Conservation (phyloP, 2,797 vertebrate genomes). For the Acanthiza pusilla region DNA sequence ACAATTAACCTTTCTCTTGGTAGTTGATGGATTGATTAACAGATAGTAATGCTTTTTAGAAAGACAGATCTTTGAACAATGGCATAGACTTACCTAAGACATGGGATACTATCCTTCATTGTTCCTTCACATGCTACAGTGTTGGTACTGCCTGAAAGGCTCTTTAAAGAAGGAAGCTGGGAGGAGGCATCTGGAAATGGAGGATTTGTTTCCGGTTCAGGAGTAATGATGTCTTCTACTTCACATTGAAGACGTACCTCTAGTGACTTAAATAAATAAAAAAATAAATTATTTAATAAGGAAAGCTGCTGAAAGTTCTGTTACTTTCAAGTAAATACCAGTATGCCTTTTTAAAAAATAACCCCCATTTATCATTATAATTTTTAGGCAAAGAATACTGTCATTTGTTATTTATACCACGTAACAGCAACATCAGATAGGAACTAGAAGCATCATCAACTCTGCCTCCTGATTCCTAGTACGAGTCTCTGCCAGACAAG, state of each 20-base stretch:
- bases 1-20: background rate
- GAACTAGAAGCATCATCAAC: background rate
- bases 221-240: slow-evolving; percentile 88
- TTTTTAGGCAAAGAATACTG: background rate
- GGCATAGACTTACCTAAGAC: slow-evolving; percentile 83
- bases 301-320: background rate
- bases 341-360: background rate
- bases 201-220: slow-evolving; percentile 87
- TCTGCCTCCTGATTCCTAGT: background rate
- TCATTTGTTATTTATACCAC: background rate
- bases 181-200: slow-evolving; percentile 84
- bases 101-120: slow-evolving; percentile 86
- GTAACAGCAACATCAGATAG: background rate
- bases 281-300: slow-evolving; percentile 7
- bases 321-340: background rate
- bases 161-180: slow-evolving; percentile 82
- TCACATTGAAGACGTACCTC: slow-evolving; percentile 91
- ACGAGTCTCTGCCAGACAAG: background rate
- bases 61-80: background rate
- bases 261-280: slow-evolving; percentile 81
- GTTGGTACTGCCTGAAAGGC: slow-evolving; percentile 83
- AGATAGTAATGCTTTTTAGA: background rate
- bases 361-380: background rate
- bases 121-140: slow-evolving; percentile 81
- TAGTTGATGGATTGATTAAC: background rate